These are phyloP conservation scores for Miltochrista miniata DNA, from an alignment of 2,888 invertebrate species.

Conservation along the genomic window DNA sequence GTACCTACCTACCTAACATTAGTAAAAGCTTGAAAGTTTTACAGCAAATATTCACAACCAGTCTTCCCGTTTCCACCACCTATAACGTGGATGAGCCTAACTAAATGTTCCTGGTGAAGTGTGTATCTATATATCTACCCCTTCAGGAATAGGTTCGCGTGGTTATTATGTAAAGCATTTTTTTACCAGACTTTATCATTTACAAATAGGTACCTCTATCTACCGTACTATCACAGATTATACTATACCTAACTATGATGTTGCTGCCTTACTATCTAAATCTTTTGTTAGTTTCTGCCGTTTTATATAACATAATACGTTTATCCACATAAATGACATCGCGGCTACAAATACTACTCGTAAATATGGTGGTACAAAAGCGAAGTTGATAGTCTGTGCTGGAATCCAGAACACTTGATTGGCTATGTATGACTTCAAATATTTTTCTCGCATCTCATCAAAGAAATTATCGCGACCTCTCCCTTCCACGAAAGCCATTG, in stretches of 20 bases:
- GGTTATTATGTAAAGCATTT: too few relatives aligned
- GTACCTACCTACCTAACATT: too few relatives aligned
- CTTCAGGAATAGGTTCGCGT: too few relatives aligned
- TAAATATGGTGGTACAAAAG: constrained; percentile 87
- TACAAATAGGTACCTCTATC: too few relatives aligned
- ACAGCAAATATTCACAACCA: too few relatives aligned
- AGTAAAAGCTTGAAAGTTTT: too few relatives aligned
- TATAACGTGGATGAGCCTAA: too few relatives aligned
- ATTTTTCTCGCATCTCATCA: constrained; percentile 88
- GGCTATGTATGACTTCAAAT: constrained; percentile 87
- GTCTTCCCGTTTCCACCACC: too few relatives aligned
- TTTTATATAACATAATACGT: constrained; percentile 92
- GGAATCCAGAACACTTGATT: constrained; percentile 94
- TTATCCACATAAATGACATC: constrained; percentile 92
- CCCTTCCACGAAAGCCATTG: constrained; percentile 89
- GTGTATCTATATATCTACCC: too few relatives aligned
- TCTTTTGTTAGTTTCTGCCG: constrained; percentile 60
- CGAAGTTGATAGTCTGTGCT: constrained; percentile 90
- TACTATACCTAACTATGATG: not conserved
- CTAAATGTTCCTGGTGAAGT: too few relatives aligned
- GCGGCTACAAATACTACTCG: constrained; percentile 91
- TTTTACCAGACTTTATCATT: too few relatives aligned
- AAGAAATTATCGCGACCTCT: constrained; percentile 86
- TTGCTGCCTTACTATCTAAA: not conserved
- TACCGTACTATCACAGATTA: too few relatives aligned